A percentile compares a stretch with the other conserved stretches of the same genome.
phyloP scores from a whole-genome alignment of 2,113 vertebrate species.

The Phocoena phocoena region DNA sequence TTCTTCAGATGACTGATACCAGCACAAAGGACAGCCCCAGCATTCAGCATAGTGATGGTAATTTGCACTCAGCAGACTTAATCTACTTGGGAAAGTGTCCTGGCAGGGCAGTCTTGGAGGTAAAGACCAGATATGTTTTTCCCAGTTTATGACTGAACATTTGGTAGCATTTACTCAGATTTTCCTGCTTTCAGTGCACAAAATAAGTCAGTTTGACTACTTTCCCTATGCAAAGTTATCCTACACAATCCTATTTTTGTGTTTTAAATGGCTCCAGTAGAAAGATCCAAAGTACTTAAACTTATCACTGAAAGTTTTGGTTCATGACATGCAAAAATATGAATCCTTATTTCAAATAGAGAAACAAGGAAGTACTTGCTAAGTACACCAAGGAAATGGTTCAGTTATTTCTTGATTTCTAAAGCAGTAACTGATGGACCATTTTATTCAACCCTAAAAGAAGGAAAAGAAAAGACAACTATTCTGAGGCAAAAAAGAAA shows the following conservation, averaged over 20 bases:
- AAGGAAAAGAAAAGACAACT: not conserved
- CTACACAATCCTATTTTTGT: not conserved
- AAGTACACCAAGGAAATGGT: not conserved
- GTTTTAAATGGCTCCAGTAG: not conserved
- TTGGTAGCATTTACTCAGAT: constrained; percentile 37
- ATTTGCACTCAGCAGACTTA: constrained; percentile 15
- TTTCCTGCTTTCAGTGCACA: constrained; percentile 49
- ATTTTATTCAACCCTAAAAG: not conserved
- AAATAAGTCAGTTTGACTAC: constrained; percentile 45
- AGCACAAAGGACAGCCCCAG: not conserved
- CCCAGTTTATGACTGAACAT: constrained; percentile 71
- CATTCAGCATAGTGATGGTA: not conserved
- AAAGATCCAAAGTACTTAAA: constrained; percentile 47
- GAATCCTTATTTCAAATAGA: not conserved
- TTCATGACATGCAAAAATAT: not conserved
- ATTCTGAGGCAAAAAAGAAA: not conserved
- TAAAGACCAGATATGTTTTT: constrained; percentile 31
- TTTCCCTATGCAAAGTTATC: not conserved
- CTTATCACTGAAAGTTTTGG: not conserved
- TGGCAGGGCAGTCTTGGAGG: constrained; percentile 49
- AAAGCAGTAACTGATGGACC: not conserved
- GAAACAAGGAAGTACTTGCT: not conserved
- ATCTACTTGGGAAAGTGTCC: constrained; percentile 61
- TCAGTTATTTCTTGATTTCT: not conserved
- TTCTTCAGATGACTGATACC: not conserved